Evolutionary conservation across 2,113 vertebrate species (phyloP).

Genomic region (Leuciscus idus): DNA sequence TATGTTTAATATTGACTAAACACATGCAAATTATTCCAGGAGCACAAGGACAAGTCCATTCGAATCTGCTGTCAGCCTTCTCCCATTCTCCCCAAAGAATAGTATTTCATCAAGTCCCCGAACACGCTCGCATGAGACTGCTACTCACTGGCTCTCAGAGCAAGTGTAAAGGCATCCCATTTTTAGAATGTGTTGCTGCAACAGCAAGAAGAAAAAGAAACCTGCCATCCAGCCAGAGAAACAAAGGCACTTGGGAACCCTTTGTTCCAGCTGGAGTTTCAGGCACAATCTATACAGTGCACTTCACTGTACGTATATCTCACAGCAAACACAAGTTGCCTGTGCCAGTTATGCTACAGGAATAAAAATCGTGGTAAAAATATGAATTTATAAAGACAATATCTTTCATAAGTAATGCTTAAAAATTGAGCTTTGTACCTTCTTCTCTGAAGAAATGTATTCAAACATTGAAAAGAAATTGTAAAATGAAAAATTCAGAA

Average conservation of each 20-base stretch:
- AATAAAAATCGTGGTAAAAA: neutral
- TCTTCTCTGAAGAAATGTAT: neutral
- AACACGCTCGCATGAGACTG: neutral
- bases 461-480: neutral
- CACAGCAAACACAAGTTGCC: neutral
- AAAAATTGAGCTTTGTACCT: neutral
- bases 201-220: constrained; percentile 12
- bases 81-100: neutral
- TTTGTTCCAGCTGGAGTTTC: constrained; percentile 58
- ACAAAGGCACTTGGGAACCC: constrained; percentile 22
- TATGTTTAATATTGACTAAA: constrained; percentile 8
- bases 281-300: constrained; percentile 38
- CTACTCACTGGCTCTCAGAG: neutral
- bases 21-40: constrained; percentile 21
- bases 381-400: neutral
- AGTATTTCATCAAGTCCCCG: neutral
- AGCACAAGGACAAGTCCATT: constrained; percentile 12
- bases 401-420: neutral
- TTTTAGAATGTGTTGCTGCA: constrained; percentile 37
- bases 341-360: neutral
- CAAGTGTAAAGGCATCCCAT: constrained; percentile 16
- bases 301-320: neutral
- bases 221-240: constrained; percentile 21
- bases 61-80: neutral
- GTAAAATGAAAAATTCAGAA: neutral